Conservation (phyloP, 1,140 invertebrate species). For the Hyphantria cunea region DNA sequence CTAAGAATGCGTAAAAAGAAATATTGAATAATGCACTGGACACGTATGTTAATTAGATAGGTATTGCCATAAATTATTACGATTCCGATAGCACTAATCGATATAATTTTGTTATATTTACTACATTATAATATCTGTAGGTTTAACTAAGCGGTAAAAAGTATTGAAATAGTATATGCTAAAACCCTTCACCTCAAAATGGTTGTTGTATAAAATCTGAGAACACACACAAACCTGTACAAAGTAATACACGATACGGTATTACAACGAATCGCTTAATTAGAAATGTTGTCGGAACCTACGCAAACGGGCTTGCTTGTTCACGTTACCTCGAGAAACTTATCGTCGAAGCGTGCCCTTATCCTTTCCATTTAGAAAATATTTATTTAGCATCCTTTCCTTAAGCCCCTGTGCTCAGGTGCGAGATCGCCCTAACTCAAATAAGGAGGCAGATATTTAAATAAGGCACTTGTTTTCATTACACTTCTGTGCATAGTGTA, state of each 20-base stretch:
- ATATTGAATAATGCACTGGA: too few relatives aligned
- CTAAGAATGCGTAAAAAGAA: too few relatives aligned
- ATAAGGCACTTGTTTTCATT: slow-evolving; percentile 56
- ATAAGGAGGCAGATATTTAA: slow-evolving; percentile 65
- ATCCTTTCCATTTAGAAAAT: slow-evolving; percentile 71
- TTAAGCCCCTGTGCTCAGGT: slow-evolving; percentile 69
- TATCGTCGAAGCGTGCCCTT: slow-evolving; percentile 65
- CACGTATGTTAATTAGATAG: too few relatives aligned
- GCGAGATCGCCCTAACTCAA: slow-evolving; percentile 67
- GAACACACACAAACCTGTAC: slow-evolving; percentile 17
- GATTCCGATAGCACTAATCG: too few relatives aligned
- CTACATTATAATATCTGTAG: too few relatives aligned
- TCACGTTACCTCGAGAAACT: slow-evolving; percentile 56
- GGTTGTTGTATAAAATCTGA: slow-evolving; percentile 13
- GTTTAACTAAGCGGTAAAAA: too few relatives aligned
- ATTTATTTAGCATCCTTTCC: slow-evolving; percentile 74
- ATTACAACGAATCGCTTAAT: slow-evolving; percentile 45
- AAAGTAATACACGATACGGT: slow-evolving; percentile 27
- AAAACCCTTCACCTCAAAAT: not conserved
- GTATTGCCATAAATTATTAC: too few relatives aligned
- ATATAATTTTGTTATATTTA: too few relatives aligned
- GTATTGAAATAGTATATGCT: too few relatives aligned
- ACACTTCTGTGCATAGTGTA: slow-evolving; percentile 32
- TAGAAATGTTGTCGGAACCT: slow-evolving; percentile 50
- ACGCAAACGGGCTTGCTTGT: slow-evolving; percentile 58